Conservation (phyloP, 2,888 invertebrate genomes). For the Loripinus fragilis region DNA sequence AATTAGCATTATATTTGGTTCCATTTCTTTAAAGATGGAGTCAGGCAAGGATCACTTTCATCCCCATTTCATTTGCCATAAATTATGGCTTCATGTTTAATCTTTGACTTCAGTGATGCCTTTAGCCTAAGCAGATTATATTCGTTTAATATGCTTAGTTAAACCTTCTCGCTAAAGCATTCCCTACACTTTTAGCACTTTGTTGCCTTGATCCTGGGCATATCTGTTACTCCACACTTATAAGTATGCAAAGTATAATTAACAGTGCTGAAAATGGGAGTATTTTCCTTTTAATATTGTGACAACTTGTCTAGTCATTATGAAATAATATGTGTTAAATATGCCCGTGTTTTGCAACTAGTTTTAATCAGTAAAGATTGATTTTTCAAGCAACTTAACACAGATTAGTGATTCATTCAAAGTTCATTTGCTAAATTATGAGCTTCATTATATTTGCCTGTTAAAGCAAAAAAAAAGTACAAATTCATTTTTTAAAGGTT, state of each 20-base stretch:
- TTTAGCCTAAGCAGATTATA: not conserved
- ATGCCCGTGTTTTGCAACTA: conserved; percentile 2
- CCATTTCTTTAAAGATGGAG: no score
- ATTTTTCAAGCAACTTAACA: not conserved
- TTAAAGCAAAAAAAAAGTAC: not conserved
- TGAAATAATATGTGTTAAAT: not conserved
- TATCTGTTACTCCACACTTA: not conserved
- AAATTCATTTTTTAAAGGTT: not conserved
- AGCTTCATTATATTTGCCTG: not conserved
- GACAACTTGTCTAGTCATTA: not conserved
- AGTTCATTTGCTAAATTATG: not conserved
- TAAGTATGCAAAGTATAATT: not conserved
- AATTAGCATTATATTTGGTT: no score
- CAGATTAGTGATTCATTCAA: not conserved
- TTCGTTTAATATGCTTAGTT: not conserved
- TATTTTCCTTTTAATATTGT: not conserved
- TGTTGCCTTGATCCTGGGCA: not conserved
- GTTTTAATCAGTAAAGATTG: not conserved
- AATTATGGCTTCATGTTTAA: no score
- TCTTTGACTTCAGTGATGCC: no score
- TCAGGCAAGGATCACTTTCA: no score
- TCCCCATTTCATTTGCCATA: no score
- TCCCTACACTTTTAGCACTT: not conserved
- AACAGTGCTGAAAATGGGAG: not conserved
- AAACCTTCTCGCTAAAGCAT: not conserved